Evolutionary conservation across 1,140 invertebrate genomes (phyloP).

Genomic region (Antheraea pernyi): DNA sequence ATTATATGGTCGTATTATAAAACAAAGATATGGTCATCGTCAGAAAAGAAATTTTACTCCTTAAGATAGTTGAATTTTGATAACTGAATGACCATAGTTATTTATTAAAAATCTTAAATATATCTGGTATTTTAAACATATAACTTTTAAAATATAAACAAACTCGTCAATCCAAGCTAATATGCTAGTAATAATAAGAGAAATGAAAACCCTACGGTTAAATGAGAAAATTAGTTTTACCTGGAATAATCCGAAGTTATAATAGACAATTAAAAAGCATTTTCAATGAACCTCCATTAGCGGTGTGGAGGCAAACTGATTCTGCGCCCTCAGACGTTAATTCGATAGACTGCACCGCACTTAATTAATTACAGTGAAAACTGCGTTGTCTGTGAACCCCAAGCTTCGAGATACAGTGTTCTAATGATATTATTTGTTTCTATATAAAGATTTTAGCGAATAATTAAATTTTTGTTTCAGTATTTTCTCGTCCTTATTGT

Average conservation of each 20-base stretch:
- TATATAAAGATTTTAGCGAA: background rate
- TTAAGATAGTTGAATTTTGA: no score
- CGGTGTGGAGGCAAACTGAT: background rate
- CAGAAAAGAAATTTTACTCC: no score
- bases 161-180: no score
- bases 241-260: background rate
- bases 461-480: background rate
- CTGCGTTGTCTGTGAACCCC: background rate
- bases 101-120: no score
- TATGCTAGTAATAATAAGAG: no score
- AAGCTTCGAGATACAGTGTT: background rate
- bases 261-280: background rate
- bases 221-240: background rate
- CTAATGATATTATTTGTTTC: constrained; percentile 2
- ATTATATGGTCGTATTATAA: no score
- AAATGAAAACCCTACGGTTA: background rate
- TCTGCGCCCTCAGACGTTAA: background rate
- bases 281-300: constrained; percentile 2
- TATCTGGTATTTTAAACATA: no score
- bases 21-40: no score
- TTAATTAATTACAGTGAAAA: constrained; percentile 4
- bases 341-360: background rate
- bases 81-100: no score
- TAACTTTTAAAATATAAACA: no score
- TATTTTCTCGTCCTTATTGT: background rate